Evolutionary conservation across 2,888 invertebrate genomes (phyloP), one percentile per base, ranked within the genome.

Genomic region (Epicampocera succincta): DNA sequence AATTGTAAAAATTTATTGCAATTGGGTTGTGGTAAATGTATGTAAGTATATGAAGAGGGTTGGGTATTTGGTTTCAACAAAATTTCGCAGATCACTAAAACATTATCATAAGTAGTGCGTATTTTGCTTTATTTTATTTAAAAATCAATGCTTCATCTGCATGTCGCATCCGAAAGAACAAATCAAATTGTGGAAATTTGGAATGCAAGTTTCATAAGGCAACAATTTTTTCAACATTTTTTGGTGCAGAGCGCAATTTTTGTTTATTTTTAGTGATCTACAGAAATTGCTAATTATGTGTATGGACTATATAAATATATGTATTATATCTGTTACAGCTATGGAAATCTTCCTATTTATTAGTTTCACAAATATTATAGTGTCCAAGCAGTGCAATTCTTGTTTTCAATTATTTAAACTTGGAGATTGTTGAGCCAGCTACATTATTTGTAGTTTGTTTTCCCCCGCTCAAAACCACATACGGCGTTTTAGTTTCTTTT

Each of bases 401-500:
- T 48, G 3, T 76, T 58, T 19, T 1, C 0, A 44, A 50, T 77
- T 80, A 73, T 66, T 77, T 82, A 80, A 72, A 73, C 63, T 80
- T 76, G 44, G 71, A 81, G 65, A 78, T 80, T 46, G 76, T 68
- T 19, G 65, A 66, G 54, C 73, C 82, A 12, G 82, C 74, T 25
- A 82, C 78, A 44, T 78, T 82, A 42, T 79, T 72, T 3, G 88
- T 85, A 3, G 93, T 92, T 85, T 94, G 94, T 92, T 96, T 96
- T 89, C 94, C 95, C 68, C 99, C 99, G 90, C 97, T 97, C 52
- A 99, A 93, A 84, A 99, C 95, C 85, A 99, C 95, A 91, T 95
- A 99, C 0, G 99, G 95, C 33, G 97, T 96, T 88, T 97, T 96
- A 13, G 98, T 97, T 92, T 97, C 96, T 87, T 96, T 96, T 91